Conservation (phyloP, 2,888 invertebrate species). For the Unio pictorum region DNA sequence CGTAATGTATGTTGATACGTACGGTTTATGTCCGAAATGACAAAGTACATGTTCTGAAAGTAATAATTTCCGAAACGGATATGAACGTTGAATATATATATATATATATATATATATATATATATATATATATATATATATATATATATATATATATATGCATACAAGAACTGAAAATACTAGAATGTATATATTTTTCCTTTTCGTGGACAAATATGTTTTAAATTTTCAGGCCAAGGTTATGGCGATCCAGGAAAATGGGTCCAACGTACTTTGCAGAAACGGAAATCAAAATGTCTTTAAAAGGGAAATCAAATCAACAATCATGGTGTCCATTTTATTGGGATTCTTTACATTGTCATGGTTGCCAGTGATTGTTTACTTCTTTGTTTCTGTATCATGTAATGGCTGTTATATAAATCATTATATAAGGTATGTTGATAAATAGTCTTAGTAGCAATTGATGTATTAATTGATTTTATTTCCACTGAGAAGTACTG, state of each 20-base stretch:
- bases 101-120: too few species aligned
- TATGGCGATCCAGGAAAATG: slow-evolving; percentile 19
- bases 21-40: too few species aligned
- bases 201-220: not conserved
- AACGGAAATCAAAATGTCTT: slow-evolving; percentile 8
- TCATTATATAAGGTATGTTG: slow-evolving; percentile 23
- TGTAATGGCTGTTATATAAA: slow-evolving; percentile 17
- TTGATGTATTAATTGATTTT: too few species aligned
- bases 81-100: too few species aligned
- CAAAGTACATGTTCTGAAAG: too few species aligned
- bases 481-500: too few species aligned
- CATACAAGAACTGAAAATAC: not conserved
- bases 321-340: slow-evolving; percentile 31
- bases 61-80: too few species aligned
- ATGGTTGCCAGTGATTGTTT: slow-evolving; percentile 34
- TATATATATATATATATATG: too few species aligned
- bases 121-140: too few species aligned
- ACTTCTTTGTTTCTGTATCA: slow-evolving; percentile 22
- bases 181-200: not conserved
- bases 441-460: not conserved
- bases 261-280: not conserved
- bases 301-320: slow-evolving; percentile 28
- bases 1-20: too few species aligned
- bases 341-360: slow-evolving; percentile 32
- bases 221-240: slow-evolving; percentile 15